Percentiles rank a stretch among this genome's conserved stretches.
These are phyloP conservation scores for Morone chrysops DNA, from an alignment of 2,113 vertebrate species.

Conservation along the genomic window DNA sequence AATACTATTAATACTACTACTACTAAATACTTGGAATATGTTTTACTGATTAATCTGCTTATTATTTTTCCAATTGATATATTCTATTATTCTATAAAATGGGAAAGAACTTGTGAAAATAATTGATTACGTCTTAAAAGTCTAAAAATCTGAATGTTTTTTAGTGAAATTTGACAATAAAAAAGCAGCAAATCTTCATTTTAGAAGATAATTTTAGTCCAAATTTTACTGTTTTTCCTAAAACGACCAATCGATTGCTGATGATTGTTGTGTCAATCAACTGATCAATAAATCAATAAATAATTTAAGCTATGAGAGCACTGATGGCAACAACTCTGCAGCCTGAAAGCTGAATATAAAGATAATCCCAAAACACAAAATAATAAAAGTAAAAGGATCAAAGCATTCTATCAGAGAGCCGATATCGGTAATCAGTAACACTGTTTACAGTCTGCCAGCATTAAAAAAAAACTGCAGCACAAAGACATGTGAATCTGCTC, in stretches of 20 bases:
- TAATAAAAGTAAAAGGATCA: background rate
- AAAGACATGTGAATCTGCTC: conserved; percentile 49
- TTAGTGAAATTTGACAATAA: background rate
- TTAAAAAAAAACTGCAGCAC: conserved; percentile 28
- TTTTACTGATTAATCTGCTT: background rate
- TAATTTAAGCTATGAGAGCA: background rate
- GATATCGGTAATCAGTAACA: background rate
- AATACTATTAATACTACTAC: too few relatives aligned
- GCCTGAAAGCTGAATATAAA: background rate
- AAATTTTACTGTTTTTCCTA: too few relatives aligned
- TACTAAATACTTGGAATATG: too few relatives aligned
- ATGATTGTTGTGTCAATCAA: background rate
- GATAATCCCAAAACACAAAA: background rate
- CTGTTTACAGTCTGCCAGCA: conserved; percentile 5
- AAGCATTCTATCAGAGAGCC: background rate
- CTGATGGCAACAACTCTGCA: background rate
- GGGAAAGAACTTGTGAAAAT: background rate
- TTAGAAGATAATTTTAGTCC: too few relatives aligned
- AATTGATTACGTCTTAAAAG: background rate
- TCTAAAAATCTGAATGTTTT: too few relatives aligned
- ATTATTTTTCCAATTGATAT: background rate
- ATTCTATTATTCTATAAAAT: too few relatives aligned
- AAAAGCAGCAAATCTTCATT: background rate
- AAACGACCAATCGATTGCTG: rapidly evolving
- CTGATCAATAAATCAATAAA: background rate